Conservation (phyloP, 2,888 invertebrate genomes). For the Dasypolia templi region DNA sequence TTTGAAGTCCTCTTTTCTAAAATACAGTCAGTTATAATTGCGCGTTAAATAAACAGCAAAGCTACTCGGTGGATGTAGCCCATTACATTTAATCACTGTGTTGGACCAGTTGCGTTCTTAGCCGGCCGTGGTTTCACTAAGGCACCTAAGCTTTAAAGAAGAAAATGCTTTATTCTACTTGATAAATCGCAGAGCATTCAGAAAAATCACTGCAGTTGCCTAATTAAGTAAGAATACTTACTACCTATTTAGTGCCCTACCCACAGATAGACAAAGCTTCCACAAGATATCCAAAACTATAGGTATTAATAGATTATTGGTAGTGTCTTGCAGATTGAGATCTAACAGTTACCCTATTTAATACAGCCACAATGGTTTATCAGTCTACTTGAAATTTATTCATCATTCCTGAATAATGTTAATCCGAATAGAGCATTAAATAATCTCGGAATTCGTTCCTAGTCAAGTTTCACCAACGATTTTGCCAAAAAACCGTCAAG, state of each 20-base stretch:
- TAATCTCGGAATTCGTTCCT: conserved; percentile 44
- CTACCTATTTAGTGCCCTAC: neutral
- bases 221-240: neutral
- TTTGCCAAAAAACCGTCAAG: conserved; percentile 52
- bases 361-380: conserved; percentile 39
- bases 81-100: conserved; percentile 1
- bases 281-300: conserved; percentile 4
- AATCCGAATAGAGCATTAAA: conserved; percentile 33
- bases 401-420: conserved; percentile 43
- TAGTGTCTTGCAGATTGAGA: conserved; percentile 47
- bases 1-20: neutral
- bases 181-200: neutral
- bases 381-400: conserved; percentile 49
- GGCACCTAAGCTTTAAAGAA: neutral
- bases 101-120: neutral
- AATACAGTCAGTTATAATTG: neutral
- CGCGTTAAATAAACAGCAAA: neutral
- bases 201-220: neutral
- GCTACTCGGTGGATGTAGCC: neutral
- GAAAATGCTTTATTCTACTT: neutral
- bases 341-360: conserved; percentile 34
- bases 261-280: conserved; percentile 4
- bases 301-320: conserved; percentile 26
- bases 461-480: conserved; percentile 49
- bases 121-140: neutral